Conservation (phyloP, 2,113 vertebrate species). For the Saguinus imperator region DNA sequence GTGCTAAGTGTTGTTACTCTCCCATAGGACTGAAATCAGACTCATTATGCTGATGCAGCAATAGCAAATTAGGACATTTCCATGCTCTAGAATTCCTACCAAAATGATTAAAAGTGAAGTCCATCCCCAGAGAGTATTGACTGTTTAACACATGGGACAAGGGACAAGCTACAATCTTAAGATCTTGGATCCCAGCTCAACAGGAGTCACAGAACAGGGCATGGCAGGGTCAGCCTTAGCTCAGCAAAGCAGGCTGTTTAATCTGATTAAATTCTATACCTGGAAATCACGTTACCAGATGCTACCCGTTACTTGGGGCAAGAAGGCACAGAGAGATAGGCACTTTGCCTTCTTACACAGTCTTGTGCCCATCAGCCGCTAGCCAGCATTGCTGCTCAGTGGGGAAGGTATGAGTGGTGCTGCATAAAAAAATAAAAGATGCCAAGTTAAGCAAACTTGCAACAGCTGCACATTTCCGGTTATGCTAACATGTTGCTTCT, state of each 20-base stretch:
- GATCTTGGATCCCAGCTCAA: constrained; percentile 56
- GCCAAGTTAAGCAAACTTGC: constrained; percentile 55
- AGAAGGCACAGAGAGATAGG: neutral
- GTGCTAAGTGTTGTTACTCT: constrained; percentile 61
- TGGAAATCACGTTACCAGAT: constrained; percentile 64
- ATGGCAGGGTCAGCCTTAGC: constrained; percentile 35
- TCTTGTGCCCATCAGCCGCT: neutral
- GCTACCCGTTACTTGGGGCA: constrained; percentile 29
- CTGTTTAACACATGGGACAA: constrained; percentile 55
- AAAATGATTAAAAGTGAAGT: constrained; percentile 65
- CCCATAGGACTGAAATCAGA: constrained; percentile 62
- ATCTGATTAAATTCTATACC: constrained; percentile 66
- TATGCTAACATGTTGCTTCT: constrained; percentile 70
- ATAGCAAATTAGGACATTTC: constrained; percentile 73
- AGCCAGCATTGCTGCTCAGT: neutral
- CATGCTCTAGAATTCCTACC: constrained; percentile 55
- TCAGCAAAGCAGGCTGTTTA: constrained; percentile 18
- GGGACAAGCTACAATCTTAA: constrained; percentile 56
- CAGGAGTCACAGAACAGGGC: neutral
- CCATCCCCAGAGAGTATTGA: constrained; percentile 60
- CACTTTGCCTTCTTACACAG: neutral
- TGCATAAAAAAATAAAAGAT: constrained; percentile 13
- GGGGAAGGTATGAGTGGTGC: neutral
- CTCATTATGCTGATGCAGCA: constrained; percentile 75
- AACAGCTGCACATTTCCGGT: constrained; percentile 79